Evolutionary conservation across 2,113 vertebrate genomes (phyloP).

Genomic region (Pomatostomus ruficeps): DNA sequence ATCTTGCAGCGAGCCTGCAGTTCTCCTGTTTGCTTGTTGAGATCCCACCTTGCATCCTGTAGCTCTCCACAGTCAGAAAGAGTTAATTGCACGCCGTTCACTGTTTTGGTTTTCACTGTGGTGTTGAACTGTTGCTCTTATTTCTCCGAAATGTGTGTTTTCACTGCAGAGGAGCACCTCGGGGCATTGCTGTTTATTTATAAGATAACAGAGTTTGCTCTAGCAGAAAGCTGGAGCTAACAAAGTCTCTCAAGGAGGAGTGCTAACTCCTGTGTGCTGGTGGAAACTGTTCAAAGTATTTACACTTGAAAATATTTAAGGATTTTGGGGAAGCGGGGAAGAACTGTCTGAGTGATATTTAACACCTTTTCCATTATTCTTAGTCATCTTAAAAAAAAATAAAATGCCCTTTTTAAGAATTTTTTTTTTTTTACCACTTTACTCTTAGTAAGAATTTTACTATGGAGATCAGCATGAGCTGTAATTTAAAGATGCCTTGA

Average conservation of each 20-base stretch:
- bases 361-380: neutral
- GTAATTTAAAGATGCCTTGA: neutral
- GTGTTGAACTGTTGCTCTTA: conserved; percentile 24
- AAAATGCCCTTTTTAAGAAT: neutral
- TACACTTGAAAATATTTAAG: conserved; percentile 16
- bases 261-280: conserved; percentile 1
- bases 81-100: neutral
- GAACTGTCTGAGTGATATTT: neutral
- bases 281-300: conserved; percentile 31
- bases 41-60: neutral
- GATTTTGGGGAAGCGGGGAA: neutral
- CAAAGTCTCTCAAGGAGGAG: neutral
- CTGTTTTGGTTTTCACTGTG: neutral
- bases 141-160: conserved; percentile 25
- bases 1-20: neutral
- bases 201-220: conserved; percentile 23
- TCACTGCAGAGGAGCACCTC: conserved; percentile 23
- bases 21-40: neutral
- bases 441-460: too few relatives aligned
- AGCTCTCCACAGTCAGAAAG: neutral
- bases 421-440: neutral
- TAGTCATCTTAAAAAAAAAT: neutral
- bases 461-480: neutral
- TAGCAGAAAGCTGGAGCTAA: conserved; percentile 2
- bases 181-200: conserved; percentile 49